These are phyloP conservation scores for Diaperis boleti DNA, from an alignment of 2,888 invertebrate genomes.

Conservation along the genomic window DNA sequence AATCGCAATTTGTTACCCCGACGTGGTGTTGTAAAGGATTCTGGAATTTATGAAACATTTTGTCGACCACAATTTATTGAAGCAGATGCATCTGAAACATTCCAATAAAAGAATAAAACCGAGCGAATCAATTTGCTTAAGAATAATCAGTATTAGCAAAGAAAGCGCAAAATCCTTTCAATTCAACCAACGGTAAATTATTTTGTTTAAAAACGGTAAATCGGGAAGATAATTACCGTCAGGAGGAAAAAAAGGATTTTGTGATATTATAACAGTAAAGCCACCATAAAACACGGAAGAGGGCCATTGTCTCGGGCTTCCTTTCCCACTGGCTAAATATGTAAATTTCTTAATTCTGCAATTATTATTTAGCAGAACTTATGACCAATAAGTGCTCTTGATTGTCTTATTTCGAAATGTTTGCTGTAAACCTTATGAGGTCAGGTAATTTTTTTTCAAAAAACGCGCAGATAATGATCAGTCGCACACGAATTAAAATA, in stretches of 20 bases:
- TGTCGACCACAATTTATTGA: slow-evolving; percentile 11
- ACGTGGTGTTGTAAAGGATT: slow-evolving; percentile 1
- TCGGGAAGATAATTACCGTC: slow-evolving; percentile 26
- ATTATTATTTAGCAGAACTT: background rate
- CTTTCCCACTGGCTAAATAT: slow-evolving; percentile 32
- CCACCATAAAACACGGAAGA: slow-evolving; percentile 15
- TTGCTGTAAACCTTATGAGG: too few relatives aligned
- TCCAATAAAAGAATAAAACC: background rate
- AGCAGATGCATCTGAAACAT: background rate
- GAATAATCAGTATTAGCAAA: slow-evolving; percentile 9
- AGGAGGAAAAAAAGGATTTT: slow-evolving; percentile 18
- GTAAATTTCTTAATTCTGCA: slow-evolving; percentile 7
- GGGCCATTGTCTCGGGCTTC: slow-evolving; percentile 22
- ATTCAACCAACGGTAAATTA: slow-evolving; percentile 27
- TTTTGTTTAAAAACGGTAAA: slow-evolving; percentile 33
- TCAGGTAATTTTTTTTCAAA: too few relatives aligned
- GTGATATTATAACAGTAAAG: slow-evolving; percentile 25
- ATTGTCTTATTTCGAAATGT: too few relatives aligned
- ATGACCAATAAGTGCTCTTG: background rate
- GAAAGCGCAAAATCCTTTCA: slow-evolving; percentile 33
- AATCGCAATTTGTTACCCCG: slow-evolving; percentile 13
- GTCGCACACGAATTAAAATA: too few relatives aligned
- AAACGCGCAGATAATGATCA: too few relatives aligned
- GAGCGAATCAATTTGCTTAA: slow-evolving; percentile 4
- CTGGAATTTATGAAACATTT: slow-evolving; percentile 12